Evolutionary conservation across 1,140 invertebrate species (phyloP).

Genomic region (Saccostrea glomerata): DNA sequence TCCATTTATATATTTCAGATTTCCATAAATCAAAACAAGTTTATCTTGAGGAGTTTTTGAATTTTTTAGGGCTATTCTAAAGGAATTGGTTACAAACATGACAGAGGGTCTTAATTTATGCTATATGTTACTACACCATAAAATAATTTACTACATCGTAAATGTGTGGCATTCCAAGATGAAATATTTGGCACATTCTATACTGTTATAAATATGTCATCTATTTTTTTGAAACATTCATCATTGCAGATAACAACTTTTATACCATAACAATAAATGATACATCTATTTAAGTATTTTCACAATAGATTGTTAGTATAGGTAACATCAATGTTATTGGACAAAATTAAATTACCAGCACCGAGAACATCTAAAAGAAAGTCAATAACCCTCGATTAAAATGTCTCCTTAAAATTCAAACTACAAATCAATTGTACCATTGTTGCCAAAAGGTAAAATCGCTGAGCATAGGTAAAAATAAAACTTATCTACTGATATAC

Average conservation of each 20-base stretch:
- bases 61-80: too few species aligned
- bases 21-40: too few species aligned
- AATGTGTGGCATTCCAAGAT: neutral
- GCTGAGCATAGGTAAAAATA: neutral
- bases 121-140: too few species aligned
- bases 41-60: too few species aligned
- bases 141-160: neutral
- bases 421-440: neutral
- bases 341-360: constrained; percentile 10
- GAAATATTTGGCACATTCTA: neutral
- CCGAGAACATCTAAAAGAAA: constrained; percentile 28
- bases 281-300: neutral
- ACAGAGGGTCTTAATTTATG: too few species aligned
- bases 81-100: too few species aligned
- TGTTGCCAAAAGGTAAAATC: neutral
- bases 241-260: neutral
- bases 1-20: too few species aligned
- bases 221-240: neutral
- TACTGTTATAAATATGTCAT: neutral
- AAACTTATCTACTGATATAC: neutral
- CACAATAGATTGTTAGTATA: neutral
- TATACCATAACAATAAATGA: neutral
- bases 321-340: constrained; percentile 13
- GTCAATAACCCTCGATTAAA: neutral
- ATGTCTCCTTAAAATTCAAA: neutral